Evolutionary conservation across 2,888 invertebrate species (phyloP), one percentile per base, ranked within the genome.

Genomic region (Athalia rosae): DNA sequence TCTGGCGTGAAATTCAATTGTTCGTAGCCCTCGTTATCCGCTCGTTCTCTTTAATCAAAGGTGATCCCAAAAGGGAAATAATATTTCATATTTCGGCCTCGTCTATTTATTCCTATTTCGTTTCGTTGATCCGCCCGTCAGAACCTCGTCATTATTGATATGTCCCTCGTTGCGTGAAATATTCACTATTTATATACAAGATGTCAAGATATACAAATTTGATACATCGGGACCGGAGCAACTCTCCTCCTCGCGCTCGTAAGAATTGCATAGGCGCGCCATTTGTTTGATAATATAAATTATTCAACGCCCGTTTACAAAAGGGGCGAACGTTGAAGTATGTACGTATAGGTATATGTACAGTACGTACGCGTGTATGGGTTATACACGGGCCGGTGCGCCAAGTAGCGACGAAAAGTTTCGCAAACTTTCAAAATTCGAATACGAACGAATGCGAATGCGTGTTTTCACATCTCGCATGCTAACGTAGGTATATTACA

Each of bases 31-130:
- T 28, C 48, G 74, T 74, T 74, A 74, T 62, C 74, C 62, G 61
- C 74, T 74, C 74, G 74, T 74, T 74, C 48, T 48, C 61, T 62
- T 74, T 61, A 59, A 74, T 74, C 74, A 61, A 62, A 74, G 74
- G 74, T 74, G 47, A 74, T 74, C 48, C 58, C 9, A 74, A 74
- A 74, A 62, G 74, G 74, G 61, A 74, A 74, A 74, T 61, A 28
- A 28, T 43, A 47, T 74, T 74, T 74, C 61, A 59, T 74, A 74
- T 74, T 48, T 41, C 73, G 61, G 47, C 47, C 43, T 43, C n/a
- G 11, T 71, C 41, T 43, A 58, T 58, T 71, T 56, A 41, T 15
- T 58, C 58, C 47, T 15, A 28, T 28, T 28, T 28, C 53, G 53
- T 53, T 53, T 61, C 15, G 11, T 13, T 5, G 61, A 61, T 11